Evolutionary conservation across 2,888 invertebrate genomes (phyloP), one percentile per base, ranked within the genome.

Genomic region (Erynnis tages): DNA sequence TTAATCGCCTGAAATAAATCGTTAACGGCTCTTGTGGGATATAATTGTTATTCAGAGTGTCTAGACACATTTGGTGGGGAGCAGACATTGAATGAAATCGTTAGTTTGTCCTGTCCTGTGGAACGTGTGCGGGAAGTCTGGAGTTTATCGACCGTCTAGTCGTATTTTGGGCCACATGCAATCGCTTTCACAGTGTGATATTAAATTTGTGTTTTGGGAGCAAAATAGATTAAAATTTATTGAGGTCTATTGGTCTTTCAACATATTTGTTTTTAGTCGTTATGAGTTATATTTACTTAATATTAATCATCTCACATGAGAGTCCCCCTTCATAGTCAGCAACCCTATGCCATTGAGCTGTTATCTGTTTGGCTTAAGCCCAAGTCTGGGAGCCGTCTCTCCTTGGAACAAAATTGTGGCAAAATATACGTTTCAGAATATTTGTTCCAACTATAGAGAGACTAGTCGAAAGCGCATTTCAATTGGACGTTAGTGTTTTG

Each of bases 111-210:
- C 21, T 76, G 69, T 69, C 66, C 65, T 72, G 66, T 75, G 73
- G 67, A 4, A 25, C 45, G 63, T 71, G 65, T 64, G 65, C 57
- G 67, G 62, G 50, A 60, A 62, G 63, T 62, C 70, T 71, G 65
- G 73, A 67, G 79, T 79, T 83, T 85, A 86, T 84, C 79, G 86
- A 88, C 82, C 85, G 82, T 74, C 69, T 57, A 65, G 75, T 76
- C 74, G 69, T 59, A 61, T 63, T 71, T 71, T 61, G 61, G 61
- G 66, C 61, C 59, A 62, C 63, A n/a, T n/a, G n/a, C n/a, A 61
- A 62, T 62, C 38, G 30, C 11, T 47, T 46, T 43, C 30, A 27
- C 7, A 13, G 5, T 17, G 6, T 21, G 3, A 21, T 21, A 6
- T 21, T 21, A 21, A n/a, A n/a, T n/a, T n/a, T n/a, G n/a, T n/a